phyloP scores from a whole-genome alignment of 2,797 vertebrate genomes.

The Mormyrops boulengeri region DNA sequence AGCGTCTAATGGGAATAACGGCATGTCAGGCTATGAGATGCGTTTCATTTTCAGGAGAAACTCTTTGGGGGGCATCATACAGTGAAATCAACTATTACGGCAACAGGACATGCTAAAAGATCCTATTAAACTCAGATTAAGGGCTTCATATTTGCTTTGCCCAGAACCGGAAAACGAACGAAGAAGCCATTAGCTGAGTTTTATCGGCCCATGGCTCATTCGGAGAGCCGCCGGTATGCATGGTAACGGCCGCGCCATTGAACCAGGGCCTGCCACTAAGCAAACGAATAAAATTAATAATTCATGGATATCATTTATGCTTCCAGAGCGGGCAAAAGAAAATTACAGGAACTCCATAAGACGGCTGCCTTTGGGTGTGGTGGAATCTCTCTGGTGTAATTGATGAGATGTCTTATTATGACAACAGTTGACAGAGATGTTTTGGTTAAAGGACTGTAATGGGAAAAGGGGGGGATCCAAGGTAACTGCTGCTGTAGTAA shows the following conservation, averaged over 20 bases:
- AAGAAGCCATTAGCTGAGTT: not conserved
- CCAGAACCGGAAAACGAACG: not conserved
- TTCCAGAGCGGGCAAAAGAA: not conserved
- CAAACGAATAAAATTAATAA: not conserved
- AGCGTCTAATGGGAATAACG: no score
- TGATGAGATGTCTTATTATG: not conserved
- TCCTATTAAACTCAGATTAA: constrained; percentile 3
- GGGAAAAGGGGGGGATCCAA: not conserved
- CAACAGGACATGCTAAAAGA: not conserved
- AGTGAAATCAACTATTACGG: not conserved
- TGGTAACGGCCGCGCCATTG: not conserved
- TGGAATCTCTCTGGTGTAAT: not conserved
- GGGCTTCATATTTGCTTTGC: not conserved
- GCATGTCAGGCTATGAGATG: not conserved
- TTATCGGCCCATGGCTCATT: not conserved
- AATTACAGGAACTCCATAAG: not conserved
- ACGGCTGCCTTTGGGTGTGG: not conserved
- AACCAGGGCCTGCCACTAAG: not conserved
- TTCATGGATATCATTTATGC: not conserved
- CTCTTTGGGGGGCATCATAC: not conserved
- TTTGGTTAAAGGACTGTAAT: not conserved
- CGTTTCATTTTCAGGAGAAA: not conserved
- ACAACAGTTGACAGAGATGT: not conserved
- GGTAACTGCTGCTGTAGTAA: not conserved
- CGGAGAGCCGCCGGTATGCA: not conserved